Evolutionary conservation across 2,888 invertebrate species (phyloP).

Genomic region (Selenia dentaria): DNA sequence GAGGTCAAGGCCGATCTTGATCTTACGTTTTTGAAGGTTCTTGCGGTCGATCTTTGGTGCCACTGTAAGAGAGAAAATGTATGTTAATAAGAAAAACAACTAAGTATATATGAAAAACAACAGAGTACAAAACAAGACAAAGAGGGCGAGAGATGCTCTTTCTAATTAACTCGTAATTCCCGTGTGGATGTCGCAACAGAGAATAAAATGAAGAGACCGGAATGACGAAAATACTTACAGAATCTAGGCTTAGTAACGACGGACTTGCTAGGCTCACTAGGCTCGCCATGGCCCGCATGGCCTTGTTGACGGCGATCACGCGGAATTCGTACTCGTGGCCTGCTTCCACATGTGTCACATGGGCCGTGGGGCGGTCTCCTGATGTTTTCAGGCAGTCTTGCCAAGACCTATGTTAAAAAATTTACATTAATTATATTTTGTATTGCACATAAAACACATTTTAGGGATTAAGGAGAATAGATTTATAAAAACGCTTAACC

Average conservation of each 20-base stretch:
- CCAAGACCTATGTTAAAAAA: slow-evolving; percentile 86
- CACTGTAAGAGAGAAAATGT: slow-evolving; percentile 82
- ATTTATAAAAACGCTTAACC: no score
- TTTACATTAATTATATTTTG: no score
- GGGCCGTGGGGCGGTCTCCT: slow-evolving; percentile 90
- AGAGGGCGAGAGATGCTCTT: no score
- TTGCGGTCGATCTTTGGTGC: slow-evolving; percentile 99
- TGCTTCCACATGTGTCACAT: slow-evolving; percentile 92
- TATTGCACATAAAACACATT: no score
- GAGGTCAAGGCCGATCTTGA: slow-evolving; percentile 95
- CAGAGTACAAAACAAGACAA: no score
- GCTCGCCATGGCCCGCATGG: slow-evolving; percentile 95
- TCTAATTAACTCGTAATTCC: no score
- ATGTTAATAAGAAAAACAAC: no score
- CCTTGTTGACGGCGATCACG: slow-evolving; percentile 95
- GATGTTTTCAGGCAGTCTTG: slow-evolving; percentile 91
- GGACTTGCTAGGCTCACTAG: slow-evolving; percentile 93
- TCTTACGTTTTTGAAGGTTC: slow-evolving; percentile 93
- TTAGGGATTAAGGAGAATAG: no score
- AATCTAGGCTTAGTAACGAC: slow-evolving; percentile 94
- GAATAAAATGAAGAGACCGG: no score
- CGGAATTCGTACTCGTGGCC: slow-evolving; percentile 97
- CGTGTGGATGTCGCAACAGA: no score
- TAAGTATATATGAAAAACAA: no score
- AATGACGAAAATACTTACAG: no score